Percentiles rank a stretch among this genome's conserved stretches.
These are phyloP conservation scores for Sinella curviseta DNA, from an alignment of 1,140 invertebrate genomes.

Conservation along the genomic window DNA sequence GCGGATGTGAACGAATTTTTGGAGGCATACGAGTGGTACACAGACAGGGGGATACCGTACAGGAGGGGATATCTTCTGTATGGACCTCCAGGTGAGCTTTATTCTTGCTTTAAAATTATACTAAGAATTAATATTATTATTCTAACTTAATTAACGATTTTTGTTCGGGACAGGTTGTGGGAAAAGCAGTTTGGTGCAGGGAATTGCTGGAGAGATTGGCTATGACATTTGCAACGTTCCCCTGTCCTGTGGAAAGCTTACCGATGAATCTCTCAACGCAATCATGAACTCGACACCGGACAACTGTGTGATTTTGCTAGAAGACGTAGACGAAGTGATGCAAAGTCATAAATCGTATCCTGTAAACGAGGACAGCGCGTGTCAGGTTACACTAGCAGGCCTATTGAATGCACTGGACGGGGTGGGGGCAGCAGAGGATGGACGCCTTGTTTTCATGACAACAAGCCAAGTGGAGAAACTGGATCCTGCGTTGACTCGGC, in stretches of 20 bases:
- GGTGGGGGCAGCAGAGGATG: not conserved
- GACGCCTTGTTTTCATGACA: not conserved
- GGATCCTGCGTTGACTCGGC: not conserved
- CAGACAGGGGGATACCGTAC: constrained; percentile 29
- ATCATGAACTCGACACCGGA: not conserved
- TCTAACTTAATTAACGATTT: too few species aligned
- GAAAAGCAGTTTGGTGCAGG: not conserved
- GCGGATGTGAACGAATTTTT: constrained; percentile 38
- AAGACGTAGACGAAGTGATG: constrained; percentile 3
- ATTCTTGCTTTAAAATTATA: not conserved
- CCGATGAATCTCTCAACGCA: not conserved
- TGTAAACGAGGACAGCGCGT: not conserved
- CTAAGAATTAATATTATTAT: not conserved
- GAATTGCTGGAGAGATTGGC: constrained; percentile 2
- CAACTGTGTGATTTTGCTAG: not conserved
- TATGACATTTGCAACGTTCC: constrained; percentile 21
- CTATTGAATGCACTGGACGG: constrained; percentile 17
- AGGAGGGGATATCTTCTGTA: constrained; percentile 35
- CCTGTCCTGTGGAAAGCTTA: not conserved
- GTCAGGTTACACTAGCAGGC: not conserved
- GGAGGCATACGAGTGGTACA: constrained; percentile 27
- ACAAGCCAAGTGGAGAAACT: constrained; percentile 9
- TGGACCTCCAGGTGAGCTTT: constrained; percentile 33
- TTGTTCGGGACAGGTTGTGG: constrained; percentile 4
- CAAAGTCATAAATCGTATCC: not conserved